These are phyloP conservation scores for Tetranychus cinnabarinus DNA, from an alignment of 1,140 invertebrate genomes.

Conservation along the genomic window DNA sequence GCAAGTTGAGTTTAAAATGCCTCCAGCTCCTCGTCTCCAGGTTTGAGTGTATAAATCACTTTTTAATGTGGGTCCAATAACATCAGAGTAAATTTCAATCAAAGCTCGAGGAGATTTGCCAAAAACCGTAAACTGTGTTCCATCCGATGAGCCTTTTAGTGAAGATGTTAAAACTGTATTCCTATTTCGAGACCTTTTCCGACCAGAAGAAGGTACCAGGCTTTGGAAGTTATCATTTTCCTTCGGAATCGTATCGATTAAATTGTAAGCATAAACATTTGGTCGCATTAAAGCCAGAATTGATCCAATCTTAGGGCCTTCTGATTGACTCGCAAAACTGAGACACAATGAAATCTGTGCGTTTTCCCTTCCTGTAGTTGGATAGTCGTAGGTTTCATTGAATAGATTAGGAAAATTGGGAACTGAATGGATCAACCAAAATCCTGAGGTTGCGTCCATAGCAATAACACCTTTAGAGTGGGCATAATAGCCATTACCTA, in stretches of 20 bases:
- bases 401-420: constrained; percentile 40
- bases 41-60: constrained; percentile 51
- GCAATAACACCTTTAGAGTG: constrained; percentile 35
- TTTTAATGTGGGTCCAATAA: constrained; percentile 45
- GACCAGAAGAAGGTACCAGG: background rate
- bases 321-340: background rate
- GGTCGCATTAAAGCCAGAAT: background rate
- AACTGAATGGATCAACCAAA: constrained; percentile 78
- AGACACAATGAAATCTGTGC: background rate
- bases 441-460: constrained; percentile 38
- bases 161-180: background rate
- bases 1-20: constrained; percentile 30
- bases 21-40: constrained; percentile 54
- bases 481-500: background rate
- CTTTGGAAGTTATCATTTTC: background rate
- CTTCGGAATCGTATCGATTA: background rate
- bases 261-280: constrained; percentile 12
- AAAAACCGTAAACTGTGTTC: background rate
- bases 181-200: background rate
- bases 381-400: background rate
- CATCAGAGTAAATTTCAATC: constrained; percentile 42
- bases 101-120: constrained; percentile 48
- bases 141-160: background rate
- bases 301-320: background rate
- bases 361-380: background rate